Evolutionary conservation across 2,888 invertebrate species (phyloP), one percentile per base, ranked within the genome.

Genomic region (Aquatica leii): DNA sequence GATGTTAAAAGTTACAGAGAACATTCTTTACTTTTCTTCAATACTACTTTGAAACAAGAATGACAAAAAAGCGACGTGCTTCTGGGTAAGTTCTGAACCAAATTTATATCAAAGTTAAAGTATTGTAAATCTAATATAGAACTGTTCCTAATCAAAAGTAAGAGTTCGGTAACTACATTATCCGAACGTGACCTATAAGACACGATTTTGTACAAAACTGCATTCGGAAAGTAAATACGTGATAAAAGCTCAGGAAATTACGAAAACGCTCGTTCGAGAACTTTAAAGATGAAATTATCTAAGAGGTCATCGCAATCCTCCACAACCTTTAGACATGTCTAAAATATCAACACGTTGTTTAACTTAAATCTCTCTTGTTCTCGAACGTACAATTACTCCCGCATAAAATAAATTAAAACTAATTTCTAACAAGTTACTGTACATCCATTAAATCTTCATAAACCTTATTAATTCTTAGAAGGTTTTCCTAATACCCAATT

Each of bases 81-180:
- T 68, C 67, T 70, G 60, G 57, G 62, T 59, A 70, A 74, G 62
- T 73, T 74, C 67, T 65, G 68, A 73, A 74, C 70, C 66, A 69
- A 73, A 74, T 74, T 73, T 74, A 72, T 72, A 70, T 71, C 71
- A 71, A 74, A 74, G 73, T 73, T 74, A 68, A 73, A 72, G 73
- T 69, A 74, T 71, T 73, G 73, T 71, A 74, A 74, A 74, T 74
- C 73, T 73, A 74, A 74, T 74, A 74, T 72, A 69, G 70, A 71
- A 72, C 72, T 68, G 70, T 71, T 70, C 70, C 73, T 72, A 73
- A 72, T 74, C 73, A 72, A 70, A 71, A 73, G 70, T 70, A 71
- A 70, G 71, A 72, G 72, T 73, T 74, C 62, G 65, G 65, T 71
- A 74, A 74, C 74, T 65, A 48, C 54, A 67, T 73, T 72, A 70